Conservation (phyloP, 2,113 vertebrate genomes). For the Apaloderma vittatum region DNA sequence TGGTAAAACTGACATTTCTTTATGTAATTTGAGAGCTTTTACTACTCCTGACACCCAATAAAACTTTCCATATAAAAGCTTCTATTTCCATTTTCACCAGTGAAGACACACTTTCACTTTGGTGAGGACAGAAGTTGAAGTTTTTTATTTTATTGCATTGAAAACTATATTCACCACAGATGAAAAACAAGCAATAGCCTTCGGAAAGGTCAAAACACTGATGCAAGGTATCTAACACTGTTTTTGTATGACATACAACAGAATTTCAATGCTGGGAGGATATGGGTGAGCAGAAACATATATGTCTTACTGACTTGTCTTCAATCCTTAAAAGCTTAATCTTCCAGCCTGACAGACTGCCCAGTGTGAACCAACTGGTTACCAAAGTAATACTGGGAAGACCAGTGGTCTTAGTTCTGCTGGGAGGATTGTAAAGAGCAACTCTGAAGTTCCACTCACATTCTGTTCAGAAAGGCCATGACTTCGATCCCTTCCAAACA, state of each 20-base stretch:
- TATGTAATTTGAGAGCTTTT: conserved; percentile 51
- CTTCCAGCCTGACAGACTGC: background rate
- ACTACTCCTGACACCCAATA: conserved; percentile 52
- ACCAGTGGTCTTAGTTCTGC: background rate
- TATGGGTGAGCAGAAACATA: background rate
- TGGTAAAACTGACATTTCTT: conserved; percentile 51
- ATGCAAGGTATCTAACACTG: background rate
- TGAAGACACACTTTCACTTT: conserved; percentile 41
- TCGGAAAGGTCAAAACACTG: background rate
- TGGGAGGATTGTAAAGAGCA: background rate
- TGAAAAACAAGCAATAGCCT: background rate
- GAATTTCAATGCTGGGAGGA: background rate
- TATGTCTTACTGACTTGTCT: background rate
- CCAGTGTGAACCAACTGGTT: background rate
- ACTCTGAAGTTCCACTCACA: background rate
- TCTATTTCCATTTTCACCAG: conserved; percentile 46
- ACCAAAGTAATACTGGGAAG: background rate
- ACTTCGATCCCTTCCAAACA: background rate
- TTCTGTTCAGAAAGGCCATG: background rate
- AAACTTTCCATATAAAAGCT: conserved; percentile 42
- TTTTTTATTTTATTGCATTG: conserved; percentile 20
- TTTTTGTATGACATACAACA: background rate
- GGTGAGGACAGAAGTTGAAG: background rate
- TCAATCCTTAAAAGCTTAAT: background rate
- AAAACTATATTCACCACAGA: background rate